Base-by-base conservation (phyloP, 2,113 vertebrate genomes). In the Scolopax mira region DNA sequence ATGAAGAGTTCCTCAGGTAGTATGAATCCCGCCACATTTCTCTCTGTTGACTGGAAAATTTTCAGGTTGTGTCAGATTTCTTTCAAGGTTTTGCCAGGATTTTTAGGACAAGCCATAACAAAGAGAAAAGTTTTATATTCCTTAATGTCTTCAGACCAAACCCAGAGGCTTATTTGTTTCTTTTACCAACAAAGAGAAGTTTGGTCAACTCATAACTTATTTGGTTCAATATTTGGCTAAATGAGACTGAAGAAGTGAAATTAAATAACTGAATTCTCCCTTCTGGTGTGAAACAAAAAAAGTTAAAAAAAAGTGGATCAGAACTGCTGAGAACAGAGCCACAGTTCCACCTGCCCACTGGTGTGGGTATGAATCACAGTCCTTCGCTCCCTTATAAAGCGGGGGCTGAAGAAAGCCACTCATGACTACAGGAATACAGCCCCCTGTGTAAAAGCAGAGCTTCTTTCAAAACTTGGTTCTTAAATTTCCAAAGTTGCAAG, bases 381-480 rank as follows among this genome's bases (percentile, higher is more conserved):
- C 49, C 21, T 89, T 48, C 0, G 0, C n/a, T 69, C n/a, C 24
- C 24, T 69, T 58, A 22, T 9, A 54, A 79, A 69, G 44, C 0
- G 3, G 42, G 31, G 35, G 51, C 39, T 83, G 69, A 86, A 70
- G 72, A 82, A 83, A 70, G 35, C 41, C 28, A 13, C 39, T 77
- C 0, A 0, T 62, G 60, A 65, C 75, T 88, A 11, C 12, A 46
- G 51, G 17, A 30, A 70, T 46, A 51, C 16, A 62, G 18, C 6
- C 62, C 7, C 24, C 11, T 52, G n/a, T 23, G 46, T 82, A 30
- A 93, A 82, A 80, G 24, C 58, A 79, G 52, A 75, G 3, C 28
- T 14, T 64, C 35, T 85, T 48, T 62, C 30, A 79, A 93, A 92
- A 73, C 55, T 58, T 58, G 6, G 6, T 65, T 58, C 82, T 74